phyloP scores from a whole-genome alignment of 2,113 vertebrate species.

The Proterorhinus semilunaris region DNA sequence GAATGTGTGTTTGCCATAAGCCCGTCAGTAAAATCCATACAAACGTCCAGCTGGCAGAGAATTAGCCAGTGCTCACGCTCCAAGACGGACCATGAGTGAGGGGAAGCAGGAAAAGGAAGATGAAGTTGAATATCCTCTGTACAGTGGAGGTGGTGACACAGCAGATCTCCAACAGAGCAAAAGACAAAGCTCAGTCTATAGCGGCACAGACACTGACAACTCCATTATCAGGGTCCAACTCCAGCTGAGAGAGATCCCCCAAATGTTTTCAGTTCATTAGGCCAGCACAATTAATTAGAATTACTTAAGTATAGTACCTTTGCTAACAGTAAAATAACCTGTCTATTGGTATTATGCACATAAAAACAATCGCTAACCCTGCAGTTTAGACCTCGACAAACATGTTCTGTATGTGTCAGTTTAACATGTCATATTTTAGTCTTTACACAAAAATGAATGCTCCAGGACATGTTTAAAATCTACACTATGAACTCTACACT shows the following conservation, averaged over 20 bases:
- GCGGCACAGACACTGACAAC: neutral
- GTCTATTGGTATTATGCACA: too few species aligned
- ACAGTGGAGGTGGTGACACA: conserved; percentile 25
- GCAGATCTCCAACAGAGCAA: conserved; percentile 19
- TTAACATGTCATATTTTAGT: too few species aligned
- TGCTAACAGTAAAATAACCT: too few species aligned
- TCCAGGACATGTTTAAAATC: too few species aligned
- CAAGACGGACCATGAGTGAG: conserved; percentile 12
- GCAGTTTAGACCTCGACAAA: too few species aligned
- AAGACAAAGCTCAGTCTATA: neutral
- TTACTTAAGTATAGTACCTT: too few species aligned
- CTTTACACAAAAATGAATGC: too few species aligned
- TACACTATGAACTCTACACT: too few species aligned
- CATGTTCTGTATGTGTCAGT: too few species aligned
- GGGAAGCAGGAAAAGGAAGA: conserved; percentile 19
- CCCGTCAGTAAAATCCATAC: conserved; percentile 1
- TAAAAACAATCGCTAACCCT: too few species aligned
- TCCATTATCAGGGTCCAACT: conserved; percentile 17
- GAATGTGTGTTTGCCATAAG: neutral
- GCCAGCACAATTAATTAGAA: too few species aligned
- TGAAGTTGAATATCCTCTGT: conserved; percentile 43
- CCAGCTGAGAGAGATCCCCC: conserved; percentile 21
- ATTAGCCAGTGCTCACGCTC: neutral
- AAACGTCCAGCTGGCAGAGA: conserved; percentile 13
- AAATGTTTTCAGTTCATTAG: conserved; percentile 15